These are phyloP conservation scores for Ichneumoninae sp. DNA, from an alignment of 2,888 invertebrate species.

Conservation along the genomic window DNA sequence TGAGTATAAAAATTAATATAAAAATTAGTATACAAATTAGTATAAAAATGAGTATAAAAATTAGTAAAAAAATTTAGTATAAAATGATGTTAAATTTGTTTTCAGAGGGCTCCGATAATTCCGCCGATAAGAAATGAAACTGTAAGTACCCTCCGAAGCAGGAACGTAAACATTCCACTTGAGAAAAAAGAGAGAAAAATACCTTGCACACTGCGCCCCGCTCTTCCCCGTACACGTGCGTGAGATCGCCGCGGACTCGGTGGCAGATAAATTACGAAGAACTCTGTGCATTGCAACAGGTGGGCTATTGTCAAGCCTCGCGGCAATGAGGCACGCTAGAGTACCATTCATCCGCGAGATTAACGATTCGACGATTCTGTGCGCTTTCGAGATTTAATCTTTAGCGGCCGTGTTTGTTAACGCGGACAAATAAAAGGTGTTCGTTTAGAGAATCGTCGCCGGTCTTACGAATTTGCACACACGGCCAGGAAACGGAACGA, in stretches of 20 bases:
- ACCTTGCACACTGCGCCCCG: neutral
- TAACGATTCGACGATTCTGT: constrained; percentile 14
- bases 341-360: constrained; percentile 14
- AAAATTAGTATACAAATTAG: too few species aligned
- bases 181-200: too few species aligned
- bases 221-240: neutral
- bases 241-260: constrained; percentile 8
- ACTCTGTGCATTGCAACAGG: constrained; percentile 77
- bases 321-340: constrained; percentile 5
- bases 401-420: constrained; percentile 43
- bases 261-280: constrained; percentile 13
- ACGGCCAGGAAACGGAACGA: constrained; percentile 31
- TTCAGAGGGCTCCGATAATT: too few species aligned
- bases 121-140: too few species aligned
- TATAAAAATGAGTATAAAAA: too few species aligned
- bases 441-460: constrained; percentile 49
- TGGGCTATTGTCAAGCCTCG: constrained; percentile 72
- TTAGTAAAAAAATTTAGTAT: too few species aligned
- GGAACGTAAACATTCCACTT: neutral
- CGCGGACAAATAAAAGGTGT: constrained; percentile 36
- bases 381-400: constrained; percentile 62
- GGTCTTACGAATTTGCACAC: neutral
- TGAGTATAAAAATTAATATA: too few species aligned
- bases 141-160: neutral
- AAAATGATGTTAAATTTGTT: too few species aligned